phyloP scores from a whole-genome alignment of 1,140 invertebrate genomes.

The Bombus cullumanus region DNA sequence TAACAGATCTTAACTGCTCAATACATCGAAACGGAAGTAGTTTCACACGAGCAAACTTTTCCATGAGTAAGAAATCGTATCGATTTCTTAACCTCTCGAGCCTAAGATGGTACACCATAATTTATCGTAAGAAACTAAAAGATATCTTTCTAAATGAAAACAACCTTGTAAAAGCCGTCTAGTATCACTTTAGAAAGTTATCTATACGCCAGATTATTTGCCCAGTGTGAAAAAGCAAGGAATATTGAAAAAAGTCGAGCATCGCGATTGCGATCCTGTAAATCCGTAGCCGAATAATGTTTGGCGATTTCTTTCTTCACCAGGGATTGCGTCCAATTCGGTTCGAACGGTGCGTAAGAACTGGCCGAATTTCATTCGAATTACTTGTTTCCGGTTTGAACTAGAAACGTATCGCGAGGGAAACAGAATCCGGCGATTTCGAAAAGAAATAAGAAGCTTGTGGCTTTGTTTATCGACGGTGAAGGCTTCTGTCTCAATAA shows the following conservation, averaged over 20 bases:
- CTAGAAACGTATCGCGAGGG: neutral
- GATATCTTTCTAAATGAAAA: neutral
- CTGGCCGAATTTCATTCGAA: slow-evolving; percentile 10
- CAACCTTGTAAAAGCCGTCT: neutral
- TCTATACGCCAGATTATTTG: neutral
- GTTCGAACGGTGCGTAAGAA: neutral
- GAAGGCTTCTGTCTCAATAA: neutral
- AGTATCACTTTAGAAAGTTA: slow-evolving; percentile 11
- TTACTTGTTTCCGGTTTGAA: neutral
- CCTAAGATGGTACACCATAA: neutral
- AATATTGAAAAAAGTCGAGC: neutral
- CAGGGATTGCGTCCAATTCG: neutral
- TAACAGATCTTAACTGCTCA: neutral
- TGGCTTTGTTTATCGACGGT: neutral
- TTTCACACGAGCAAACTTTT: neutral
- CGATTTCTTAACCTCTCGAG: too few species aligned
- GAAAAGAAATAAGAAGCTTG: neutral
- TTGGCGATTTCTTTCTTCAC: neutral
- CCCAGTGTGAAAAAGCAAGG: neutral
- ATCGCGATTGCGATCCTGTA: neutral
- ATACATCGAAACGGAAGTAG: neutral
- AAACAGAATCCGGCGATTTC: neutral
- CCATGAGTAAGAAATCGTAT: neutral
- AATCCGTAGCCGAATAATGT: neutral
- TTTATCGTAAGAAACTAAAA: neutral